Evolutionary conservation across 2,113 vertebrate genomes (phyloP), one percentile per base, ranked within the genome.

Genomic region (Hepsetus odoe): DNA sequence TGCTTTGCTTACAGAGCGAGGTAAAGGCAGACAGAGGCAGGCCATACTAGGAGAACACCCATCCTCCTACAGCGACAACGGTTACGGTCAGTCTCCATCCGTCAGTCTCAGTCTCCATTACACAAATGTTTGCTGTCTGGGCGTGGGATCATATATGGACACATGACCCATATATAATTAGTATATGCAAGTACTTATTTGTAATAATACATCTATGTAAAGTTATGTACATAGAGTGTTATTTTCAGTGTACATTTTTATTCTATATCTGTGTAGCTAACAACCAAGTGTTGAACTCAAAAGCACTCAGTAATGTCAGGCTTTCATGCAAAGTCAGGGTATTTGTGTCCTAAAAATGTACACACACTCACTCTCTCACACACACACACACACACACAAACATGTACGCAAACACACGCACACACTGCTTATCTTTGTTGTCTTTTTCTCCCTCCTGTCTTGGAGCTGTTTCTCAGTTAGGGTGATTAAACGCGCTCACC

Each of bases 1-100:
- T 78, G 68, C 72, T 65, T 61, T 75, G 65, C 51, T 95, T 89
- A 89, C 90, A 99, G 97, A 99, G 81, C 95, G 94, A 89, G 95
- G 95, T 80, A 97, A 97, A 90, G 95, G 95, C 74, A 92, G 96
- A 77, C 96, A 97, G 91, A 92, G 96, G 80, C 97, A 97, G 90
- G 97, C 97, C 89, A 98, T 99, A 89, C 87, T 99, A 86, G 97
- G 97, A 91, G 97, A 98, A 82, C 97, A 98, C 82, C 97, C 97
- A 13, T 97, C 96, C 74, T 94, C 94, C 11, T 96, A 94, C 89
- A 92, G 92, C 86, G 94, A 95, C 89, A 96, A 96, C 86, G 92
- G 95, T 82, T 98, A 98, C 86, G 96, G 97, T 98, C 92, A 95
- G 95, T 94, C 38, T 59, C 10, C 18, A 26, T 66, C 49, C 7